Evolutionary conservation across 64 coral and sea anemone genomes (phyloP).

Genomic region (Pocillopora damicornis): DNA sequence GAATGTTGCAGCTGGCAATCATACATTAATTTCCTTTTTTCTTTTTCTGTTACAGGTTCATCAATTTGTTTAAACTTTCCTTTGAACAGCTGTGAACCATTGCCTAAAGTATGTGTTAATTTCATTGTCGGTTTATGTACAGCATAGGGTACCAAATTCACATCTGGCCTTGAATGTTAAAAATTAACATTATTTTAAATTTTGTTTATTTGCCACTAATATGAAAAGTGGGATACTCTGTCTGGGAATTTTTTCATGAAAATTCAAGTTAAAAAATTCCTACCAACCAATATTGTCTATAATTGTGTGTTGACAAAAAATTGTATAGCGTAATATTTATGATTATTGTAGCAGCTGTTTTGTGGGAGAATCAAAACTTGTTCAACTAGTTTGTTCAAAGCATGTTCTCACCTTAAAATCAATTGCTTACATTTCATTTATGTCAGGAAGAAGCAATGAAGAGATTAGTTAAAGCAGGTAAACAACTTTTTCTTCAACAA

Average conservation of each 20-base stretch:
- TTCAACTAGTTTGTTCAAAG: too few species aligned
- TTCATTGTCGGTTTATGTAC: neutral
- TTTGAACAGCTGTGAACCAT: conserved; percentile 23
- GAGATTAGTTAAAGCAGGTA: conserved; percentile 23
- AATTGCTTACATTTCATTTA: neutral
- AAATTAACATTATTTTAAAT: too few species aligned
- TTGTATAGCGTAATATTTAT: too few species aligned
- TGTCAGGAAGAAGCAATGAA: neutral
- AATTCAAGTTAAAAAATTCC: too few species aligned
- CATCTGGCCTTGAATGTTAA: too few species aligned
- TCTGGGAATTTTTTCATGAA: too few species aligned
- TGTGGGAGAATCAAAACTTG: too few species aligned
- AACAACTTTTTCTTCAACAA: neutral
- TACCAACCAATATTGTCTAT: too few species aligned
- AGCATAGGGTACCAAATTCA: neutral
- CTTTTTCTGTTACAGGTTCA: conserved; percentile 3
- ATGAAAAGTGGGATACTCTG: too few species aligned
- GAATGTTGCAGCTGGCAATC: neutral
- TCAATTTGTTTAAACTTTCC: conserved; percentile 52
- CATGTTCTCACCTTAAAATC: neutral
- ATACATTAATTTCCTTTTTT: neutral
- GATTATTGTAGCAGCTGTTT: too few species aligned
- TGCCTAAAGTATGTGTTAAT: conserved; percentile 20
- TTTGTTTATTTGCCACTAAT: too few species aligned
- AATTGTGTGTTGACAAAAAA: too few species aligned